Evolutionary conservation across 2,888 invertebrate genomes (phyloP), one percentile per base, ranked within the genome.

Genomic region (Chironomus tentans): DNA sequence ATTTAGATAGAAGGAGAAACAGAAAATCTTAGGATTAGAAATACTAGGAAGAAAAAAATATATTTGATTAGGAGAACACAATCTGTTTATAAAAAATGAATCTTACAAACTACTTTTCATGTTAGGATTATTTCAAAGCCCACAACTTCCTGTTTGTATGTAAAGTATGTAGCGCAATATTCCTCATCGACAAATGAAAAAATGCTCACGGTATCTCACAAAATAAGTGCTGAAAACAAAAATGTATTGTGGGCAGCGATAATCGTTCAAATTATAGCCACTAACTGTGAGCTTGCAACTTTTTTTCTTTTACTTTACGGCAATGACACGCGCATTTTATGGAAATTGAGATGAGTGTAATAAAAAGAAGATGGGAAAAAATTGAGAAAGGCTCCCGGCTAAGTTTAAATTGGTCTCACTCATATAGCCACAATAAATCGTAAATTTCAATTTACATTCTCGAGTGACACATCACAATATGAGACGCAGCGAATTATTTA

Each of bases 381-480:
- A 18, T 62, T 18, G 18, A 68, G 18, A 68, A 15, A 18, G n/a
- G 68, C 68, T 15, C 46, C 46, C 68, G 46, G 68, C 46, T n/a
- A 28, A 38, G 13, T 65, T 68, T 68, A 38, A n/a, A 38, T 28
- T 68, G 68, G 18, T 7, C 6, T 28, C 68, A 18, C n/a, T 38
- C 38, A 21, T 13, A 68, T 38, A 46, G 68, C 68, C 28, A 28
- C 68, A 68, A 68, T 68, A 68, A 68, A 68, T 28, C 46, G 68
- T 68, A 38, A 38, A 68, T 68, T 68, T 46, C 68, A 68, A 68
- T 68, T 68, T 68, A 68, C 65, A 65, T 65, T 21, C 68, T 68
- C 68, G 18, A 68, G 46, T 68, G 68, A 68, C 68, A 68, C 38
- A 46, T 68, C 68, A 18, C 38, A 68, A 13, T 65, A 12, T 65